phyloP scores from a whole-genome alignment of 2,797 vertebrate species.

The Myotis findleyi region DNA sequence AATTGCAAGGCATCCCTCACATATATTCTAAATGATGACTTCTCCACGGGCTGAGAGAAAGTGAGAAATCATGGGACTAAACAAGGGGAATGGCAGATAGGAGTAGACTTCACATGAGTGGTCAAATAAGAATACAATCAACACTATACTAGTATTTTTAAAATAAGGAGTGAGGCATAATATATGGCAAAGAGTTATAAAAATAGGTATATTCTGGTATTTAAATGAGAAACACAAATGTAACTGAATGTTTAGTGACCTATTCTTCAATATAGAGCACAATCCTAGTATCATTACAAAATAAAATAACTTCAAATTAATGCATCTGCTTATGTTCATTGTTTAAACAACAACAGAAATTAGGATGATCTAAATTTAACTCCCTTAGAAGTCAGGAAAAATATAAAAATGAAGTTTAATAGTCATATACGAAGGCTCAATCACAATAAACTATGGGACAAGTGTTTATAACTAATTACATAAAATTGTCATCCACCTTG shows the following conservation, averaged over 20 bases:
- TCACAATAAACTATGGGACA: background rate
- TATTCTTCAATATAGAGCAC: background rate
- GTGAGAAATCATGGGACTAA: background rate
- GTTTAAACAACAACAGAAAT: background rate
- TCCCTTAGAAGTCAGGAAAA: background rate
- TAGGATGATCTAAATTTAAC: background rate
- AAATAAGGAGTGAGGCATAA: background rate
- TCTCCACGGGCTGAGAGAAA: background rate
- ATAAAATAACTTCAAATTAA: background rate
- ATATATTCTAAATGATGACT: background rate
- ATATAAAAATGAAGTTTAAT: background rate
- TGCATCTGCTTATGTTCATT: background rate
- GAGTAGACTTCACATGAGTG: background rate
- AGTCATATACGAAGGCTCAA: background rate
- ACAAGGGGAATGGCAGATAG: background rate
- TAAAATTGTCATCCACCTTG: background rate
- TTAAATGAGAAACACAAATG: background rate
- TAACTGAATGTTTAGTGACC: background rate
- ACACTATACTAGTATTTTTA: background rate
- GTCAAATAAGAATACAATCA: background rate
- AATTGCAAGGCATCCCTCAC: background rate
- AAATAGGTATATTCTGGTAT: background rate
- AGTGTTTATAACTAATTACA: slow-evolving; percentile 3
- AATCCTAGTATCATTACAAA: background rate
- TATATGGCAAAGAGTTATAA: background rate